Evolutionary conservation across 1,140 invertebrate species (phyloP).

Genomic region (Globodera ellingtonae): DNA sequence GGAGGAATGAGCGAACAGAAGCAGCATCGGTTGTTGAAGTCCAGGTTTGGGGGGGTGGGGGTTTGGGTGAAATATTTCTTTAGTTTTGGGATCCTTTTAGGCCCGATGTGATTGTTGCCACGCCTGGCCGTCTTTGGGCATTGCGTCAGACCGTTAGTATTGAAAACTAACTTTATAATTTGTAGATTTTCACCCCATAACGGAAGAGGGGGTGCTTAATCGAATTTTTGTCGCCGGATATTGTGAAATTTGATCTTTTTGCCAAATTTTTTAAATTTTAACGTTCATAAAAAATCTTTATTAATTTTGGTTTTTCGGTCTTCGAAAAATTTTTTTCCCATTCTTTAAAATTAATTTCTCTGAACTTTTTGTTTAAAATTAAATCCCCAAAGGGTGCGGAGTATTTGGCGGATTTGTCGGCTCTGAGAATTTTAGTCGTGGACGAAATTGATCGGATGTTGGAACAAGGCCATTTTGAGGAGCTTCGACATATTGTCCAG

Average conservation of each 20-base stretch:
- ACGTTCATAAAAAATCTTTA: too few relatives aligned
- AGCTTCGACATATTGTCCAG: conserved; percentile 81
- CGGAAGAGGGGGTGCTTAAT: too few relatives aligned
- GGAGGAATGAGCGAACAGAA: conserved; percentile 71
- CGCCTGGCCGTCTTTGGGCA: conserved; percentile 93
- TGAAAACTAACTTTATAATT: background rate
- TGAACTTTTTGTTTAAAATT: background rate
- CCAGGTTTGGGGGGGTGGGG: conserved; percentile 44
- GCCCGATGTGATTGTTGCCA: conserved; percentile 92
- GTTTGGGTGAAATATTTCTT: background rate
- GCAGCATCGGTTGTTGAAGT: conserved; percentile 81
- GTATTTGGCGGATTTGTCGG: conserved; percentile 66
- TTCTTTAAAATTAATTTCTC: background rate
- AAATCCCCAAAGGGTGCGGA: conserved; percentile 44
- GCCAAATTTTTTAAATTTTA: too few relatives aligned
- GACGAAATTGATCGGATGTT: conserved; percentile 99
- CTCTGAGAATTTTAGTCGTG: conserved; percentile 80
- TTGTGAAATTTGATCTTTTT: too few relatives aligned
- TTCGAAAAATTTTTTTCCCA: background rate
- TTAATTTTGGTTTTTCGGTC: too few relatives aligned
- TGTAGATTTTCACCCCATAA: too few relatives aligned
- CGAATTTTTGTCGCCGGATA: too few relatives aligned
- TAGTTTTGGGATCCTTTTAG: conserved; percentile 46
- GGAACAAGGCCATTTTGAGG: conserved; percentile 92
- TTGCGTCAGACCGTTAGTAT: conserved; percentile 66